These are phyloP conservation scores for Mergus octosetaceus DNA, from an alignment of 2,797 vertebrate genomes.

Conservation along the genomic window DNA sequence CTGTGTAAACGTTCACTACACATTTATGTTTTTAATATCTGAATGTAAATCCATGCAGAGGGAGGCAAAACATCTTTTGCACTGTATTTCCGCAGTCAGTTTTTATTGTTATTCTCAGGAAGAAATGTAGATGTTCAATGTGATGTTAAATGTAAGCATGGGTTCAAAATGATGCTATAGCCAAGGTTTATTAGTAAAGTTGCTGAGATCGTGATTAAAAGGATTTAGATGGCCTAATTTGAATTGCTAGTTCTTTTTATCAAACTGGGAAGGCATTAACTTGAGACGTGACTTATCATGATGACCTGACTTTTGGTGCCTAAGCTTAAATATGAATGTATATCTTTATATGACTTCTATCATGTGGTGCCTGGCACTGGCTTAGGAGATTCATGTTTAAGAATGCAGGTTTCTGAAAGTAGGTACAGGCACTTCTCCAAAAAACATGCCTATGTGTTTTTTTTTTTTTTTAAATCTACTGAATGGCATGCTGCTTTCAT, in stretches of 20 bases:
- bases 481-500: not conserved
- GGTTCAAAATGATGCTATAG: not conserved
- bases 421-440: not conserved
- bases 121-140: not conserved
- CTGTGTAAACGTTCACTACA: not conserved
- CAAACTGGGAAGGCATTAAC: not conserved
- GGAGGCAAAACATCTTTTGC: not conserved
- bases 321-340: not conserved
- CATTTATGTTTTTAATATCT: not conserved
- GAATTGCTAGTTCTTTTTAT: not conserved
- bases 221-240: not conserved
- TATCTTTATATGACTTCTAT: not conserved
- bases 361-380: not conserved
- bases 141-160: not conserved
- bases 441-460: not conserved
- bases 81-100: not conserved
- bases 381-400: not conserved
- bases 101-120: not conserved
- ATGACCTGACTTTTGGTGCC: not conserved
- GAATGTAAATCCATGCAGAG: not conserved
- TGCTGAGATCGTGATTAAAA: not conserved
- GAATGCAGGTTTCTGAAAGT: not conserved
- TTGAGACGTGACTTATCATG: not conserved
- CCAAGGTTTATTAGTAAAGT: not conserved
- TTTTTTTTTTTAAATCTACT: not conserved